phyloP scores from a whole-genome alignment of 1,140 invertebrate genomes.

The Drosophila novamexicana region DNA sequence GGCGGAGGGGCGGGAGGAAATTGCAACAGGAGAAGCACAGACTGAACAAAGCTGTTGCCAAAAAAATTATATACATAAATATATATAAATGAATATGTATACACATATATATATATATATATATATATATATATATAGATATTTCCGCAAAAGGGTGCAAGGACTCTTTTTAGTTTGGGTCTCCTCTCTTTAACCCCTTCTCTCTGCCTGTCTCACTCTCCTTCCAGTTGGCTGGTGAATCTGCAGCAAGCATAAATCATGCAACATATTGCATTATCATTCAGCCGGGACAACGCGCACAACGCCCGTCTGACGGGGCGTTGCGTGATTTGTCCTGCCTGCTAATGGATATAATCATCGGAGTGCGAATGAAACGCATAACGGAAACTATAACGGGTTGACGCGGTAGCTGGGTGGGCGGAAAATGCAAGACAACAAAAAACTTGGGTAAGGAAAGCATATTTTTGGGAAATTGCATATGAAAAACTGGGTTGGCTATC shows the following conservation, averaged over 20 bases:
- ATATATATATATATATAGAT: slow-evolving; percentile 15
- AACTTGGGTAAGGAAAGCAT: neutral
- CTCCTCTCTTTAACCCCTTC: neutral
- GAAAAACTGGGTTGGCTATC: slow-evolving; percentile 20
- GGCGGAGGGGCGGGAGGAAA: slow-evolving; percentile 10
- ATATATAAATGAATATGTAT: slow-evolving; percentile 15
- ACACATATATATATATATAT: slow-evolving; percentile 14
- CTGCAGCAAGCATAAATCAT: slow-evolving; percentile 75
- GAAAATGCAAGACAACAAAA: neutral
- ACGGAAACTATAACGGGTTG: slow-evolving; percentile 29
- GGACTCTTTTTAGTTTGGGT: slow-evolving; percentile 7
- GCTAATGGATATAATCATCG: slow-evolving; percentile 36
- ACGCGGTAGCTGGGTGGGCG: slow-evolving; percentile 8
- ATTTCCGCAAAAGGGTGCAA: slow-evolving; percentile 52
- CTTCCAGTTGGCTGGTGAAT: slow-evolving; percentile 4
- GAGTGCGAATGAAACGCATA: slow-evolving; percentile 11
- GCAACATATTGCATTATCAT: slow-evolving; percentile 84
- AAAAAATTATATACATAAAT: slow-evolving; percentile 14
- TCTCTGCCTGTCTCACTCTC: neutral
- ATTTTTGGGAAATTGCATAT: neutral
- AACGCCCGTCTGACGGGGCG: slow-evolving; percentile 10
- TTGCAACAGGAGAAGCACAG: slow-evolving; percentile 34
- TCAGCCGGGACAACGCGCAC: slow-evolving; percentile 11
- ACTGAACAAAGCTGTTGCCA: slow-evolving; percentile 5
- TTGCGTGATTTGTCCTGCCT: slow-evolving; percentile 43